Evolutionary conservation across 2,113 vertebrate species (phyloP).

Genomic region (Aramus guarauna): DNA sequence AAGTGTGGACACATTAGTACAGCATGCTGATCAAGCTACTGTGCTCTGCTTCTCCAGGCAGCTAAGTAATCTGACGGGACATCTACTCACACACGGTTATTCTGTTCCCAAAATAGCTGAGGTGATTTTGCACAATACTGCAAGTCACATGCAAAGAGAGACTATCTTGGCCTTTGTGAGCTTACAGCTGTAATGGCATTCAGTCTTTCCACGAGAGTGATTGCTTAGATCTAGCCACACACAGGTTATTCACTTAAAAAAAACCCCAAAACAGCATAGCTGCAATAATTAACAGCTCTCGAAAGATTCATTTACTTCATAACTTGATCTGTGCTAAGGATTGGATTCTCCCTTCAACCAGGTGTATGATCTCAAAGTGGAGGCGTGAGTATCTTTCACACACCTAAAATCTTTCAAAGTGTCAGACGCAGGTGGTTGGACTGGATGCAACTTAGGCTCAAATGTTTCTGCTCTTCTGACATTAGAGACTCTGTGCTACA

Average conservation of each 20-base stretch:
- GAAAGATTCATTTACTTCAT: neutral
- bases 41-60: neutral
- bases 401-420: neutral
- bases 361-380: neutral
- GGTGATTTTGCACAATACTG: neutral
- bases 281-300: neutral
- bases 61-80: neutral
- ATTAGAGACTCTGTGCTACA: neutral
- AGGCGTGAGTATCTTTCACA: neutral
- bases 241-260: neutral
- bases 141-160: neutral
- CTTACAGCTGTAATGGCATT: neutral
- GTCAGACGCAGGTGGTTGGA: neutral
- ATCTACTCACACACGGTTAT: neutral
- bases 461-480: neutral
- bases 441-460: neutral
- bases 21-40: neutral
- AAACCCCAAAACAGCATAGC: neutral
- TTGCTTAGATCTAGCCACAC: neutral
- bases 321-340: neutral
- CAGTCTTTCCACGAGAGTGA: neutral
- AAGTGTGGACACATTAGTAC: neutral
- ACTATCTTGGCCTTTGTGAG: neutral
- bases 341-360: neutral
- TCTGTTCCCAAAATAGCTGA: neutral